phyloP scores from a whole-genome alignment of 2,888 invertebrate species.

The Corbicula japonica region DNA sequence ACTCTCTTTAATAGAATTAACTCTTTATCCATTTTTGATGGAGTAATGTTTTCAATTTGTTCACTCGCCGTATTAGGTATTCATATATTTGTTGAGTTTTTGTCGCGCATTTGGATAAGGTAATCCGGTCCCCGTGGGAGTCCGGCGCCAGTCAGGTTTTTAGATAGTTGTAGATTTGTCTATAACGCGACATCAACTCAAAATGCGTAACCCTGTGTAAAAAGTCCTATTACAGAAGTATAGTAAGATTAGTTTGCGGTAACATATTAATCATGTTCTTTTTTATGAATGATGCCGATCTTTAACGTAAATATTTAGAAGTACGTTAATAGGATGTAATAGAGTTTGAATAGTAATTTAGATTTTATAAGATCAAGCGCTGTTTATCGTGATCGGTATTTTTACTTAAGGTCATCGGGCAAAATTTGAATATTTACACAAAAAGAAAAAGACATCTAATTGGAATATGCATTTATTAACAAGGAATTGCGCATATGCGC shows the following conservation, averaged over 20 bases:
- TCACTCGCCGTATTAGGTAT: constrained; percentile 61
- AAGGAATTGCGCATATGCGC: no score
- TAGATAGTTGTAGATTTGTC: constrained; percentile 28
- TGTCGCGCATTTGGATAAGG: constrained; percentile 34
- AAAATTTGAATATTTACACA: no score
- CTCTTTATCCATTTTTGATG: constrained; percentile 63
- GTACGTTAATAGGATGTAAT: no score
- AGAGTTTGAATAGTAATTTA: no score
- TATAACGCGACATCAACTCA: constrained; percentile 25
- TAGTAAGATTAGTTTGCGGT: constrained; percentile 31
- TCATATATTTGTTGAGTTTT: constrained; percentile 59
- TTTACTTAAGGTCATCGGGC: no score
- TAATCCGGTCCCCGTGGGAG: constrained; percentile 49
- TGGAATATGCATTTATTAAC: no score
- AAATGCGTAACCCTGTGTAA: constrained; percentile 35
- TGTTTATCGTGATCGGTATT: no score
- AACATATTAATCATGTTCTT: constrained; percentile 23
- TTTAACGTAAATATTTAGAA: no score
- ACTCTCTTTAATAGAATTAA: constrained; percentile 56
- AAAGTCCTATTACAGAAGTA: constrained; percentile 19
- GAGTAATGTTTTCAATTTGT: constrained; percentile 66
- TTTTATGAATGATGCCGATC: no score
- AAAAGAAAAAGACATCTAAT: no score
- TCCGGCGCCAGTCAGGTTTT: constrained; percentile 61
- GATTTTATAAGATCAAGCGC: no score